Evolutionary conservation across 2,888 invertebrate species (phyloP).

Genomic region (Timema cristinae): DNA sequence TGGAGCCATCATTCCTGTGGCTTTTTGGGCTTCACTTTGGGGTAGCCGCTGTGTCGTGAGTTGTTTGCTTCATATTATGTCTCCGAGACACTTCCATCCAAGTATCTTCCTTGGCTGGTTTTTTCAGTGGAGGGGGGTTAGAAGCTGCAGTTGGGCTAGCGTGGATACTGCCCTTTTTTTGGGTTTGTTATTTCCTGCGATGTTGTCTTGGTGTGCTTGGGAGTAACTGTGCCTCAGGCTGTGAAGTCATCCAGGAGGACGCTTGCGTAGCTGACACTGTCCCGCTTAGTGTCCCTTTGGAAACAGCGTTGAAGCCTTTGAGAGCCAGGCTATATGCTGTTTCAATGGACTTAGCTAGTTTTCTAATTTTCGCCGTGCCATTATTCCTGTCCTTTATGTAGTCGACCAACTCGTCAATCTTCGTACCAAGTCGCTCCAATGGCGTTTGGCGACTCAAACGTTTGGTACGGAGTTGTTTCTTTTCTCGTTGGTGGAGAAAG

Average conservation of each 20-base stretch:
- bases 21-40: background rate
- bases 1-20: background rate
- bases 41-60: background rate
- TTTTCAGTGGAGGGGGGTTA: background rate
- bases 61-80: background rate
- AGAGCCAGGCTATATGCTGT: background rate
- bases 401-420: conserved; percentile 1
- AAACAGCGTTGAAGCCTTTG: background rate
- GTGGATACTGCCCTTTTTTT: background rate
- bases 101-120: background rate
- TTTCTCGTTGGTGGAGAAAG: background rate
- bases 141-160: background rate
- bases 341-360: background rate
- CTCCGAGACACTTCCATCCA: background rate
- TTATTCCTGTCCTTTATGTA: background rate
- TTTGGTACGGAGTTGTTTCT: background rate
- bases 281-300: background rate
- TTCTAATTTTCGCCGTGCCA: background rate
- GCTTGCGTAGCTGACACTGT: background rate
- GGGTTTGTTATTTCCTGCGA: background rate
- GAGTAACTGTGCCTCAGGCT: background rate
- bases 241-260: background rate
- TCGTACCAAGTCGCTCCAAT: background rate
- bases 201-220: background rate
- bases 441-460: conserved; percentile 2